Conservation (phyloP, 2,113 vertebrate genomes). For the Chaetodon trifascialis region DNA sequence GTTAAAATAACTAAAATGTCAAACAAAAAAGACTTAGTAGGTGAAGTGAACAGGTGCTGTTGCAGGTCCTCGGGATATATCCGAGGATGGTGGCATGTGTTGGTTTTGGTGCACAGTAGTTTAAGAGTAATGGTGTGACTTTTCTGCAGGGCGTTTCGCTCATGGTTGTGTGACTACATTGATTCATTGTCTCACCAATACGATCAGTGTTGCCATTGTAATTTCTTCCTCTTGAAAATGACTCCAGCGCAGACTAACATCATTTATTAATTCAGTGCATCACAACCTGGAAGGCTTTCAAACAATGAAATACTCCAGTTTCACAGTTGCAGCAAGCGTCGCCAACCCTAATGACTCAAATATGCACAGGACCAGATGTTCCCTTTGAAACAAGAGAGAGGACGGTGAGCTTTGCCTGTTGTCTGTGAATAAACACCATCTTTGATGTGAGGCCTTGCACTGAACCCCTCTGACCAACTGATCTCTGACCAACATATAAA, state of each 20-base stretch:
- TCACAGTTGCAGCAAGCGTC: slow-evolving; percentile 30
- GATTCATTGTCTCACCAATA: background rate
- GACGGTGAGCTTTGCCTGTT: slow-evolving; percentile 31
- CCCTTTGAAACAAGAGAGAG: slow-evolving; percentile 33
- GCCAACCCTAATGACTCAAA: slow-evolving; percentile 25
- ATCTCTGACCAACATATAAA: slow-evolving; percentile 38
- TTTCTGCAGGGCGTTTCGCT: slow-evolving; percentile 8
- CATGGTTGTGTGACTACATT: background rate
- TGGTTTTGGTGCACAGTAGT: slow-evolving; percentile 7
- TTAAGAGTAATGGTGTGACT: background rate
- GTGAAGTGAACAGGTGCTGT: slow-evolving; percentile 6
- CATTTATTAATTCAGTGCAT: slow-evolving; percentile 24
- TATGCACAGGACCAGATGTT: slow-evolving; percentile 57
- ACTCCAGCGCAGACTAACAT: slow-evolving; percentile 21
- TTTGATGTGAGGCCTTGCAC: slow-evolving; percentile 44
- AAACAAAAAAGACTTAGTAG: background rate
- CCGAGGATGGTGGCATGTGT: slow-evolving; percentile 11
- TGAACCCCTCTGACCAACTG: slow-evolving; percentile 52
- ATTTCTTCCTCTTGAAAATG: background rate
- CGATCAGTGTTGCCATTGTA: background rate
- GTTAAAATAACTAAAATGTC: background rate
- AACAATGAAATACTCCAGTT: slow-evolving; percentile 25
- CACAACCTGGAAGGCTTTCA: slow-evolving; percentile 38
- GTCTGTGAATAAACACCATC: slow-evolving; percentile 58
- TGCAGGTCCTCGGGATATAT: background rate